Percentiles rank a stretch among this genome's conserved stretches.
Evolutionary conservation across 2,113 vertebrate species (phyloP).

Genomic region (Pyxicephalus adspersus): DNA sequence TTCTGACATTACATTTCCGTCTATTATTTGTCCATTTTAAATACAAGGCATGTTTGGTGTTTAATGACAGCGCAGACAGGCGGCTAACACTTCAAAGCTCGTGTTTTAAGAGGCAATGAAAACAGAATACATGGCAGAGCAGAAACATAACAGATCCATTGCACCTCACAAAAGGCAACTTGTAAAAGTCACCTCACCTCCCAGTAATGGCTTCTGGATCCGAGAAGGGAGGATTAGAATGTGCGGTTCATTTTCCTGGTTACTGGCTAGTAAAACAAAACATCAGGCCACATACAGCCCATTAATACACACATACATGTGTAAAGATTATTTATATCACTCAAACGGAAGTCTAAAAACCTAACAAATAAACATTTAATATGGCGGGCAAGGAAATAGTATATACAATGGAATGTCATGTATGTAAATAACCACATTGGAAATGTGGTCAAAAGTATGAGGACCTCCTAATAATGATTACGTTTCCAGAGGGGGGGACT

Average conservation of each 20-base stretch:
- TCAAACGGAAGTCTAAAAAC: not conserved
- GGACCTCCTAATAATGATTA: no score
- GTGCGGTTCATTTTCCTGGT: slow-evolving; percentile 68
- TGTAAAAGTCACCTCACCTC: slow-evolving; percentile 49
- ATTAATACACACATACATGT: not conserved
- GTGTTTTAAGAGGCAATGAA: slow-evolving; percentile 15
- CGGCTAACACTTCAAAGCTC: slow-evolving; percentile 42
- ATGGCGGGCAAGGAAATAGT: no score
- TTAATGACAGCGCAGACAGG: not conserved
- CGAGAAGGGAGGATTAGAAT: slow-evolving; percentile 63
- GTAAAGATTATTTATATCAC: slow-evolving; percentile 10
- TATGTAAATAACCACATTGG: no score
- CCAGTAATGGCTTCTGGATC: slow-evolving; percentile 3
- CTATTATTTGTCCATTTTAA: no score
- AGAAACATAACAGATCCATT: slow-evolving; percentile 16
- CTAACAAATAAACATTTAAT: slow-evolving; percentile 4
- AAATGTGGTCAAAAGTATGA: no score
- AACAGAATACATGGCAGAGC: slow-evolving; percentile 1
- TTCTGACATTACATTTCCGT: no score
- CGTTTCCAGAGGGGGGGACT: no score
- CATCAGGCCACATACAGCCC: slow-evolving; percentile 21
- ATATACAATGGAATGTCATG: no score
- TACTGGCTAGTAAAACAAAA: slow-evolving; percentile 23
- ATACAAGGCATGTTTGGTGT: slow-evolving; percentile 1
- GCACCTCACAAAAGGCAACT: slow-evolving; percentile 37